These are phyloP conservation scores for Notolabrus celidotus DNA, from an alignment of 2,797 vertebrate genomes.

Conservation along the genomic window DNA sequence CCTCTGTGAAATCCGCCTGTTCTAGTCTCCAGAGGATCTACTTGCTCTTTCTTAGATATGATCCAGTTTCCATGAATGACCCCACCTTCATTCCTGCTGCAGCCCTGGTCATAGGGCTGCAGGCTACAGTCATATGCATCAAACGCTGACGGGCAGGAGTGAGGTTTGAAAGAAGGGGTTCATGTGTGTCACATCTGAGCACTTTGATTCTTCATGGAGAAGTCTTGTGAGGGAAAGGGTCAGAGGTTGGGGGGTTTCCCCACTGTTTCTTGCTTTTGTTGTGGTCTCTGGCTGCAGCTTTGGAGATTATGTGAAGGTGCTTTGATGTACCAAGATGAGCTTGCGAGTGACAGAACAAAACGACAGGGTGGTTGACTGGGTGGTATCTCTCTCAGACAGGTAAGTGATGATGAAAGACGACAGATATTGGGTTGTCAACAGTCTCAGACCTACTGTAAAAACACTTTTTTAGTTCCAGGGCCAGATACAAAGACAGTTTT, in stretches of 20 bases:
- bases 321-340: slow-evolving; percentile 68
- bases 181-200: slow-evolving; percentile 68
- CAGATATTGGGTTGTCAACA: slow-evolving; percentile 55
- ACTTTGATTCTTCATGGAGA: slow-evolving; percentile 64
- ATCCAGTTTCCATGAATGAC: slow-evolving; percentile 54
- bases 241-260: slow-evolving; percentile 68
- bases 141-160: slow-evolving; percentile 25
- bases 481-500: slow-evolving; percentile 42
- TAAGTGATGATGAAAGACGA: slow-evolving; percentile 59
- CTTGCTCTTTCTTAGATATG: slow-evolving; percentile 45
- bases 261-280: slow-evolving; percentile 65
- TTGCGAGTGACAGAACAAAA: slow-evolving; percentile 12
- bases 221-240: slow-evolving; percentile 61
- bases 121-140: slow-evolving; percentile 33
- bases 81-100: slow-evolving; percentile 30
- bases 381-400: slow-evolving; percentile 31
- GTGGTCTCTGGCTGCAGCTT: slow-evolving; percentile 57
- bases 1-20: slow-evolving; percentile 32
- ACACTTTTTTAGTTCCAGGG: slow-evolving; percentile 39
- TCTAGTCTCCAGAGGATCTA: slow-evolving; percentile 53
- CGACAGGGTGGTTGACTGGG: not conserved
- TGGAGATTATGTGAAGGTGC: slow-evolving; percentile 55
- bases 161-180: slow-evolving; percentile 46
- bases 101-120: not conserved
- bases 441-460: slow-evolving; percentile 62